Evolutionary conservation across 2,113 vertebrate species (phyloP).

Genomic region (Eurystomus gularis): DNA sequence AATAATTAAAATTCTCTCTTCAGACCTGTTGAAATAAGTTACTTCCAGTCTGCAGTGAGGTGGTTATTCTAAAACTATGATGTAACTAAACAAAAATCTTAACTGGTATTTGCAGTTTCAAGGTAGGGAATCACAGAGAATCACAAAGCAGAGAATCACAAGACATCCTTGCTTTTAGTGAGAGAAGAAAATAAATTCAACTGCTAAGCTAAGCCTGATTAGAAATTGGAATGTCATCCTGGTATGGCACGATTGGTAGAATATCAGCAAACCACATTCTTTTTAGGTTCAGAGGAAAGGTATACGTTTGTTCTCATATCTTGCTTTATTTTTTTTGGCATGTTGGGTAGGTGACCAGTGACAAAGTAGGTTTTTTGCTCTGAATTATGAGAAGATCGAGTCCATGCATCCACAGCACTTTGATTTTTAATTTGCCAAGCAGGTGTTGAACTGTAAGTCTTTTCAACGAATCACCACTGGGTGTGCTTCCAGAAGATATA

Average conservation of each 20-base stretch:
- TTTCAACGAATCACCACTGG: background rate
- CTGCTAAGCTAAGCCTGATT: rapidly evolving
- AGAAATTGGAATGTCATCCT: background rate
- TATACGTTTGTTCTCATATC: background rate
- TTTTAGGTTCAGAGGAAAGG: background rate
- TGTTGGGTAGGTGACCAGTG: background rate
- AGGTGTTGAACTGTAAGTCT: background rate
- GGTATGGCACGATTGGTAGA: background rate
- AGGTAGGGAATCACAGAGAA: background rate
- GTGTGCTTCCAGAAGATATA: background rate
- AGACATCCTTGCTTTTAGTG: background rate
- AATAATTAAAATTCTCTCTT: background rate
- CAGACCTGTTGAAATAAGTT: background rate
- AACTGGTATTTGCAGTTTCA: background rate
- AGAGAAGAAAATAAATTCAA: background rate
- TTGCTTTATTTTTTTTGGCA: background rate
- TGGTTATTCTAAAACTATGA: background rate
- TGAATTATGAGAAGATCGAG: background rate
- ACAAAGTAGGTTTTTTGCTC: background rate
- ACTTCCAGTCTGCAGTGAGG: background rate
- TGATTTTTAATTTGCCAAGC: background rate
- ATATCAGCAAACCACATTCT: background rate
- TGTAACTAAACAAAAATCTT: background rate
- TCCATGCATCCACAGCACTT: background rate
- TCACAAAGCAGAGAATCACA: too few relatives aligned